Percentiles rank a stretch among this genome's conserved stretches.
These are phyloP conservation scores for Parasteatoda tepidariorum DNA, from an alignment of 1,140 invertebrate species.

Conservation along the genomic window DNA sequence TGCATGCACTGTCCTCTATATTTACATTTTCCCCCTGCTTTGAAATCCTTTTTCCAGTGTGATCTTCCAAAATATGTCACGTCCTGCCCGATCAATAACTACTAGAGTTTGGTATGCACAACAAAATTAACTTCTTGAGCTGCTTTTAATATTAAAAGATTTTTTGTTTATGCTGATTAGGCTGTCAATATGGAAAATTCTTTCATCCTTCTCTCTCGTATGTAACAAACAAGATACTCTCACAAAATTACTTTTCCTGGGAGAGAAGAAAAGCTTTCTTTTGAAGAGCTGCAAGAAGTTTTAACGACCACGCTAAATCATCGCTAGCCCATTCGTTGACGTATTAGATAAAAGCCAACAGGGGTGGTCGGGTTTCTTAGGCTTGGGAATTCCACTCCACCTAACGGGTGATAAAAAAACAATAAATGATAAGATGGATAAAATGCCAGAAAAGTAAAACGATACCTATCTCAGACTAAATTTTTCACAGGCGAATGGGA, in stretches of 20 bases:
- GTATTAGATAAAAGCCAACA: background rate
- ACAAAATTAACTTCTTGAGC: too few species aligned
- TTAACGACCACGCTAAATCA: conserved; percentile 31
- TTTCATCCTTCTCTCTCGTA: too few species aligned
- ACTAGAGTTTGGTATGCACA: too few species aligned
- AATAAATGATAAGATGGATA: background rate
- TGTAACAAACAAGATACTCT: too few species aligned
- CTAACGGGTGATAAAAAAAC: background rate
- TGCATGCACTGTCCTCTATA: too few species aligned
- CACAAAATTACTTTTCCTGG: background rate
- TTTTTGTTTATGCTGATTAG: too few species aligned
- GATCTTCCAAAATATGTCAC: too few species aligned
- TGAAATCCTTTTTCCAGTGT: too few species aligned
- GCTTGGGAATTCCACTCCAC: background rate
- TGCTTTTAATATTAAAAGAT: too few species aligned
- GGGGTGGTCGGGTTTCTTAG: background rate
- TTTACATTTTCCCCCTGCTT: too few species aligned
- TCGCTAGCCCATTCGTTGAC: background rate
- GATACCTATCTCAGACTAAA: background rate
- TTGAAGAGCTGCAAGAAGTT: background rate
- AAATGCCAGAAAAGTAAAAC: background rate
- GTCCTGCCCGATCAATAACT: too few species aligned
- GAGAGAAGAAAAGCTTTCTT: conserved; percentile 6
- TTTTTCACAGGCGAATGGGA: background rate
- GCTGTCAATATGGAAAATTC: too few species aligned